phyloP scores from a whole-genome alignment of 1,140 invertebrate genomes.

The Hermetia illucens region DNA sequence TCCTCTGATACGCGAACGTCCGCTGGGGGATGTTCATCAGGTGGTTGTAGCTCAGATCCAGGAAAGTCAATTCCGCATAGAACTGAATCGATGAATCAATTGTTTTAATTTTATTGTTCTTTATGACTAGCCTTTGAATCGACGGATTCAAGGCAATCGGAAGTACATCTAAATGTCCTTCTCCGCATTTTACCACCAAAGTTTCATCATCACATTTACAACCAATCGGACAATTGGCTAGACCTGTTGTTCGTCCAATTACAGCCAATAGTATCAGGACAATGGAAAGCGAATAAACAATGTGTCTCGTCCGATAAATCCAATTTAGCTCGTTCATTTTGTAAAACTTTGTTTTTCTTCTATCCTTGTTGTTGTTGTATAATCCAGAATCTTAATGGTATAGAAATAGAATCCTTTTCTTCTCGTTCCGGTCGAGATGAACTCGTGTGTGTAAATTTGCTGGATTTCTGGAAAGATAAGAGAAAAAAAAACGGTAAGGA shows the following conservation, averaged over 20 bases:
- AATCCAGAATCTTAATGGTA: too few relatives aligned
- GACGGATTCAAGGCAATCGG: slow-evolving; percentile 84
- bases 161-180: slow-evolving; percentile 71
- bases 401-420: too few relatives aligned
- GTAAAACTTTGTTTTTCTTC: too few relatives aligned
- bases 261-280: too few relatives aligned
- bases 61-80: slow-evolving; percentile 65
- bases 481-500: too few relatives aligned
- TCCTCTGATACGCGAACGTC: slow-evolving; percentile 64
- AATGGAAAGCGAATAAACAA: too few relatives aligned
- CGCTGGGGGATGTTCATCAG: slow-evolving; percentile 60
- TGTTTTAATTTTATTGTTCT: slow-evolving; percentile 73
- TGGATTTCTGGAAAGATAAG: too few relatives aligned
- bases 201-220: slow-evolving; percentile 81
- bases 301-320: too few relatives aligned
- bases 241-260: slow-evolving; percentile 11
- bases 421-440: too few relatives aligned
- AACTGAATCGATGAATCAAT: slow-evolving; percentile 77
- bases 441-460: too few relatives aligned
- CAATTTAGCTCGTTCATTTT: too few relatives aligned
- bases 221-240: slow-evolving; percentile 55
- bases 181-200: slow-evolving; percentile 71
- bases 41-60: slow-evolving; percentile 73
- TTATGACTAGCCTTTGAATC: slow-evolving; percentile 66
- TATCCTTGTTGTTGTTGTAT: too few relatives aligned